Conservation (phyloP, 1,140 invertebrate genomes). For the Phymastichus coffea region DNA sequence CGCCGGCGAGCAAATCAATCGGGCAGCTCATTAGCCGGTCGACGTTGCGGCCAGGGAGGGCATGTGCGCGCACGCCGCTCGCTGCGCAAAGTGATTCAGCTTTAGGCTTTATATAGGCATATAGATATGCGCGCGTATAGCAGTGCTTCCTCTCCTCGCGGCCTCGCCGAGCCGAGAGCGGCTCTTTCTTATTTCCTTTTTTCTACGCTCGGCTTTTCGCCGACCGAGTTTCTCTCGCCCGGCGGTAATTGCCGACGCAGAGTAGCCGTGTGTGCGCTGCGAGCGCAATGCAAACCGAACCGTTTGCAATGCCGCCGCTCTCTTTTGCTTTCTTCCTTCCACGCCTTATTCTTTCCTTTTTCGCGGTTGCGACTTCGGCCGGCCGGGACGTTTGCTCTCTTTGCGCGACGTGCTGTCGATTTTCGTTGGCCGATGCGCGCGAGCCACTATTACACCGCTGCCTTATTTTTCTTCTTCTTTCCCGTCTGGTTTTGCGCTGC, state of each 20-base stretch:
- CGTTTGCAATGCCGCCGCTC: slow-evolving; percentile 7
- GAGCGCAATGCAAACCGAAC: slow-evolving; percentile 10
- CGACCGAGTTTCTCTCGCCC: slow-evolving; percentile 17
- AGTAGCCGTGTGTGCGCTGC: not conserved
- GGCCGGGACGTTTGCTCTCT: too few relatives aligned
- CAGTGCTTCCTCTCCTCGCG: not conserved
- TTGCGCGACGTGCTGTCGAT: not conserved
- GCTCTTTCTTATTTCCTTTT: not conserved
- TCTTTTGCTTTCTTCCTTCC: slow-evolving; percentile 18
- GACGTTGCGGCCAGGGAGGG: too few relatives aligned
- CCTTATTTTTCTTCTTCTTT: slow-evolving; percentile 14
- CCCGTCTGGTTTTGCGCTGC: too few relatives aligned
- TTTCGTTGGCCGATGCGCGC: not conserved
- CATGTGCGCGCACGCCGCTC: too few relatives aligned
- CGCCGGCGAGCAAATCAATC: slow-evolving; percentile 1
- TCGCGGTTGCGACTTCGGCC: too few relatives aligned
- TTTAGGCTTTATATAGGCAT: not conserved
- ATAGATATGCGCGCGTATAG: not conserved
- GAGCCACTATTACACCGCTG: slow-evolving; percentile 5
- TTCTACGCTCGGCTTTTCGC: slow-evolving; percentile 4
- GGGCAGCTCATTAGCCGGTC: not conserved
- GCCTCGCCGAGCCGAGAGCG: not conserved
- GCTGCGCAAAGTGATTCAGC: too few relatives aligned
- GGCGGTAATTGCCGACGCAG: not conserved
- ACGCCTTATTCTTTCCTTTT: not conserved